phyloP scores from a whole-genome alignment of 2,797 vertebrate genomes.

The Prunella strophiata region DNA sequence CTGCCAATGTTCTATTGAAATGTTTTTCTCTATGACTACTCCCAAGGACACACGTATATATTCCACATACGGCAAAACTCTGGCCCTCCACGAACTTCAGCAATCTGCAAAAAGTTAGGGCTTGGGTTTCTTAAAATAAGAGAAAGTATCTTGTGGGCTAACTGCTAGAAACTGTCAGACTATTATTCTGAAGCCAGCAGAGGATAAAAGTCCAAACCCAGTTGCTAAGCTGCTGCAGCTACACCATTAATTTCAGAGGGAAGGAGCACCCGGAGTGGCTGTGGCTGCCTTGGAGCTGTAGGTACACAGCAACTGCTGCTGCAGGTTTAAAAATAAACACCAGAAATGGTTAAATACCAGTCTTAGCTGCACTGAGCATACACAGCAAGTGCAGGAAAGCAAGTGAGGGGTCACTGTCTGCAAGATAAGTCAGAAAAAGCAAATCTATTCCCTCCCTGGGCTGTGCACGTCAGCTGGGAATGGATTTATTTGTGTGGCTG shows the following conservation, averaged over 20 bases:
- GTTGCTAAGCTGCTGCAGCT: not conserved
- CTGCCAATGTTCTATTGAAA: conserved; percentile 74
- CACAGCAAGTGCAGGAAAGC: not conserved
- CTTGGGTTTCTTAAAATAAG: not conserved
- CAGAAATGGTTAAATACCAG: not conserved
- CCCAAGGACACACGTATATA: conserved; percentile 72
- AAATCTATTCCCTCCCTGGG: not conserved
- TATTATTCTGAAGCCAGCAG: not conserved
- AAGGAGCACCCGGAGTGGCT: not conserved
- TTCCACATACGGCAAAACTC: not conserved
- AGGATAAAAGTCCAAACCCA: not conserved
- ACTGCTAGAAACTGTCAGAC: not conserved
- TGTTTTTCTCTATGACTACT: conserved; percentile 68
- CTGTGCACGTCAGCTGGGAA: not conserved
- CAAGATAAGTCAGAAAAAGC: not conserved
- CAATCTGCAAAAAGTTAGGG: conserved; percentile 16
- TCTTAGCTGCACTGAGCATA: not conserved
- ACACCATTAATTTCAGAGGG: not conserved
- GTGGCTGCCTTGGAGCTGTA: not conserved
- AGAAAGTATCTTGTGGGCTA: not conserved
- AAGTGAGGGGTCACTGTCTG: not conserved
- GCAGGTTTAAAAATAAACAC: not conserved
- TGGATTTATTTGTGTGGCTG: not conserved
- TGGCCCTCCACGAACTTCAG: conserved; percentile 47
- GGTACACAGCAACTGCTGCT: not conserved